phyloP scores from a whole-genome alignment of 2,888 invertebrate species.

The Isotomurus palustris region DNA sequence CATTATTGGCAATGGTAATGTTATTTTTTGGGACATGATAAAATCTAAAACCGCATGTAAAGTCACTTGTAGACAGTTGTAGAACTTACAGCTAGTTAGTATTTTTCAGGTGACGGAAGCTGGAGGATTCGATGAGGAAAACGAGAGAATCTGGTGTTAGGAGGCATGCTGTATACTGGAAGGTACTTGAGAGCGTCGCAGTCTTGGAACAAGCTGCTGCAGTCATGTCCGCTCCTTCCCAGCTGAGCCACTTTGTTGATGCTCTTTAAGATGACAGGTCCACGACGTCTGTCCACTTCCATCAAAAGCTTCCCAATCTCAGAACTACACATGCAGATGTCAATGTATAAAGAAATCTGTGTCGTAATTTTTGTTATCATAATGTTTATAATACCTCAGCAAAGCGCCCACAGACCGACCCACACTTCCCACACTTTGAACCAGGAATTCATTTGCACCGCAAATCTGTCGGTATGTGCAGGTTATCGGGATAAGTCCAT shows the following conservation, averaged over 20 bases:
- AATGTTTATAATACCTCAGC: slow-evolving; percentile 15
- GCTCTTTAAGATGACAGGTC: not conserved
- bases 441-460: slow-evolving; percentile 29
- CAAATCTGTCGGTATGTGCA: slow-evolving; percentile 39
- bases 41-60: too few species aligned
- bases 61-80: too few species aligned
- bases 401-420: slow-evolving; percentile 28
- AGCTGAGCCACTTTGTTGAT: slow-evolving; percentile 11
- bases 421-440: slow-evolving; percentile 22
- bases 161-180: slow-evolving; percentile 2
- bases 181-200: slow-evolving; percentile 1
- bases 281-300: not conserved
- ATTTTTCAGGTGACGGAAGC: too few species aligned
- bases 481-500: slow-evolving; percentile 33
- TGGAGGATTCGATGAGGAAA: not conserved
- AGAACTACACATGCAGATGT: not conserved
- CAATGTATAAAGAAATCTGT: not conserved
- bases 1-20: too few species aligned
- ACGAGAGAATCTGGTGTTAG: not conserved
- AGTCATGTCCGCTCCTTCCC: slow-evolving; percentile 1
- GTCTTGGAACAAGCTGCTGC: not conserved
- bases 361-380: not conserved
- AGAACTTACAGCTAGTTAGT: too few species aligned
- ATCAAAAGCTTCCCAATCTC: slow-evolving; percentile 7
- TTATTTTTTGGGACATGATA: too few species aligned